These are phyloP conservation scores for Dryocosmus kuriphilus DNA, from an alignment of 2,888 invertebrate genomes.

Conservation along the genomic window DNA sequence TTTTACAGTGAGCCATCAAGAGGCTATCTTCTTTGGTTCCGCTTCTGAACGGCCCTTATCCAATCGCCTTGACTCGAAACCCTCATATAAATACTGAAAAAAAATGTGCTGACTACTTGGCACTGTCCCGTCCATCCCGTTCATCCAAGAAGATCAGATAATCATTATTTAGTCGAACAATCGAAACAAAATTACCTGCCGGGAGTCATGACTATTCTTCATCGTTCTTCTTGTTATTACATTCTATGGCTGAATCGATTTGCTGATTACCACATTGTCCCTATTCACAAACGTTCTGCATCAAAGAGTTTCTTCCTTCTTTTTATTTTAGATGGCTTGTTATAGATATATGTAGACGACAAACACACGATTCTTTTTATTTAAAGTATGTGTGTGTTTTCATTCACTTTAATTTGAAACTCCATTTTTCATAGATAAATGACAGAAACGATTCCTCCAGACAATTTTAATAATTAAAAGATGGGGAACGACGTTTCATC, in stretches of 20 bases:
- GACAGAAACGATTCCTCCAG: too few relatives aligned
- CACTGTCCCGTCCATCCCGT: not conserved
- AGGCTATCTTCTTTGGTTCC: not conserved
- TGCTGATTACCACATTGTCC: not conserved
- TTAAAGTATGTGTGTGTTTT: too few relatives aligned
- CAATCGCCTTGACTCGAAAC: not conserved
- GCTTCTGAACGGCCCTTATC: not conserved
- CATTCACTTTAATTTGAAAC: too few relatives aligned
- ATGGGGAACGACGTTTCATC: too few relatives aligned
- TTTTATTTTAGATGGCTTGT: not conserved
- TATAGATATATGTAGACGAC: not conserved
- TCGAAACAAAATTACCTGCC: constrained; percentile 33
- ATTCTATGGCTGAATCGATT: not conserved
- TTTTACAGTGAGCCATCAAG: not conserved
- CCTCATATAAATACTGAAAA: not conserved
- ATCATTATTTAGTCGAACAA: constrained; percentile 40
- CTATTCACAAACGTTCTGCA: not conserved
- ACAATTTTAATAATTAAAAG: too few relatives aligned
- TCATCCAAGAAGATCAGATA: constrained; percentile 36
- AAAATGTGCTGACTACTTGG: not conserved
- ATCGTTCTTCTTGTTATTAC: not conserved
- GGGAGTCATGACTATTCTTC: constrained; percentile 4
- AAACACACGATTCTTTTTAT: too few relatives aligned
- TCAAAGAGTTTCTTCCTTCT: not conserved
- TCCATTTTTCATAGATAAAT: too few relatives aligned